phyloP scores from a whole-genome alignment of 2,797 vertebrate species.

The Mus spretus region DNA sequence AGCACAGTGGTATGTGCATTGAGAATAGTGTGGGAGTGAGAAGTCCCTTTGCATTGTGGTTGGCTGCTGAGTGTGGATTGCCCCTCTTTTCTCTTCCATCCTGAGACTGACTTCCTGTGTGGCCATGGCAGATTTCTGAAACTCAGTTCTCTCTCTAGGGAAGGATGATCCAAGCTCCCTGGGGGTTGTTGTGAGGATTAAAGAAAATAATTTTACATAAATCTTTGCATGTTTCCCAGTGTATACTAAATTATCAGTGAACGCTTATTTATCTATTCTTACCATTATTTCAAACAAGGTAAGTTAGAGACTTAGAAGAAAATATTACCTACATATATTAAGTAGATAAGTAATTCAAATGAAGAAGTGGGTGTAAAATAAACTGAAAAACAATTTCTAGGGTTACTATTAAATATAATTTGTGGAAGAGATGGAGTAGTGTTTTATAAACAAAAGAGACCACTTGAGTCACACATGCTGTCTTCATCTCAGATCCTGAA shows the following conservation, averaged over 20 bases:
- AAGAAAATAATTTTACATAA: neutral
- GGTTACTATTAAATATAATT: neutral
- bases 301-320: neutral
- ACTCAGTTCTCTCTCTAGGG: neutral
- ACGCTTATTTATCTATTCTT: neutral
- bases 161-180: neutral
- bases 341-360: neutral
- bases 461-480: neutral
- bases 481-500: neutral
- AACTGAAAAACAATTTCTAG: neutral
- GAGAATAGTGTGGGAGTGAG: neutral
- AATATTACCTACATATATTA: neutral
- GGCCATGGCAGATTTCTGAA: neutral
- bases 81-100: neutral
- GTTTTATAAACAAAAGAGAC: neutral
- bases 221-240: neutral
- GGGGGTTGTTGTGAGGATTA: neutral
- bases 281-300: neutral
- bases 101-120: neutral
- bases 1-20: neutral
- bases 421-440: neutral
- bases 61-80: neutral
- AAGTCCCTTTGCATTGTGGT: neutral
- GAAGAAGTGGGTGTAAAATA: neutral
- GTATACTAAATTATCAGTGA: neutral